phyloP scores from a whole-genome alignment of 2,797 vertebrate genomes.

The Leptodactylus fallax region DNA sequence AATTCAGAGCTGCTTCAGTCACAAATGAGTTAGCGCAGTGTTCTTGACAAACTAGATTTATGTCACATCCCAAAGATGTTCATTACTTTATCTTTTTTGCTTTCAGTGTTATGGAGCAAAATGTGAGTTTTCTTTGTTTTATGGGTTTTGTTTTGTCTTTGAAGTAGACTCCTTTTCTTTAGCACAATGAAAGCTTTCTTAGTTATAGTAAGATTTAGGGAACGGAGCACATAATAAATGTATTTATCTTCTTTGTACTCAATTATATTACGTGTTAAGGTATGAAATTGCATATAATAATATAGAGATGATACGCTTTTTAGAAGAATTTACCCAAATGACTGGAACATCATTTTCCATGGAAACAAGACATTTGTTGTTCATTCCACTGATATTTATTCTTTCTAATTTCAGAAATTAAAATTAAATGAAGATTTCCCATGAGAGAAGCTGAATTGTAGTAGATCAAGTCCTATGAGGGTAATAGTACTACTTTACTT shows the following conservation, averaged over 20 bases:
- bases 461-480: too few relatives aligned
- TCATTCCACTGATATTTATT: too few relatives aligned
- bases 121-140: constrained; percentile 61
- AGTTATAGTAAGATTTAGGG: constrained; percentile 38
- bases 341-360: too few relatives aligned
- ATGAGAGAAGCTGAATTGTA: too few relatives aligned
- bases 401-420: too few relatives aligned
- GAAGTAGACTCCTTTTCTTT: constrained; percentile 31
- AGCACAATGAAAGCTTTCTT: constrained; percentile 39
- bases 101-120: constrained; percentile 59
- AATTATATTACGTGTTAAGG: background rate
- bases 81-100: constrained; percentile 66
- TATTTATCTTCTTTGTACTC: constrained; percentile 13
- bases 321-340: too few relatives aligned
- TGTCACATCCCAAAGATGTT: constrained; percentile 63
- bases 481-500: too few relatives aligned
- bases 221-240: background rate
- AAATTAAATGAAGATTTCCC: too few relatives aligned
- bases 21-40: constrained; percentile 68
- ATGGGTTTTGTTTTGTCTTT: constrained; percentile 61
- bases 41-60: constrained; percentile 67
- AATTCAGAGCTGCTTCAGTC: constrained; percentile 65
- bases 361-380: too few relatives aligned
- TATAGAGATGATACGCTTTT: background rate
- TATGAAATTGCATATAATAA: background rate